phyloP scores from a whole-genome alignment of 2,888 invertebrate genomes.

The Phaedon cochleariae region DNA sequence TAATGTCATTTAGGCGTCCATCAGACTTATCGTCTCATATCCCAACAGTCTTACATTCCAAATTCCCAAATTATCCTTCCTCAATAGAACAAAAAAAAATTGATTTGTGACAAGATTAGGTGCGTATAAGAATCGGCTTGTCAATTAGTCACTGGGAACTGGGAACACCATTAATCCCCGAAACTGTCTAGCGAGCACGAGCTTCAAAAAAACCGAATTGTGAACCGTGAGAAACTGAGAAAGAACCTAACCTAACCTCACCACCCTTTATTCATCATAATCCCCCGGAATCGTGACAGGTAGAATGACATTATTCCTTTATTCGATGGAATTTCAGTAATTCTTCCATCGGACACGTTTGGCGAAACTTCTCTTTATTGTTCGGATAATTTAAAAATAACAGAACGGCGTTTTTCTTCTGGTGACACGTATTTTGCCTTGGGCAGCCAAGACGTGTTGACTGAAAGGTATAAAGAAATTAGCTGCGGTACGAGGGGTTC shows the following conservation, averaged over 20 bases:
- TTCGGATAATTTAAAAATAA: constrained; percentile 17
- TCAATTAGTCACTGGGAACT: constrained; percentile 19
- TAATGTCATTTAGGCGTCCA: no score
- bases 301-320: constrained; percentile 30
- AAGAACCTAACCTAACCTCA: constrained; percentile 23
- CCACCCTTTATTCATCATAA: constrained; percentile 29
- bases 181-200: constrained; percentile 32
- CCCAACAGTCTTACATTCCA: no score
- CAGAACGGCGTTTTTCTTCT: constrained; percentile 5
- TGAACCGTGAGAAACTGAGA: constrained; percentile 35
- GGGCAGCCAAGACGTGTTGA: not conserved
- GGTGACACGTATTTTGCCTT: constrained; percentile 10
- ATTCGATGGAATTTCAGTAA: constrained; percentile 13
- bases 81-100: no score
- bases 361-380: constrained; percentile 7
- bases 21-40: no score
- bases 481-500: constrained; percentile 8
- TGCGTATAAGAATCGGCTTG: constrained; percentile 18
- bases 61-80: no score
- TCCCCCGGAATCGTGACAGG: constrained; percentile 31
- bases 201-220: constrained; percentile 17
- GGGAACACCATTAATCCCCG: constrained; percentile 26
- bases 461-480: constrained; percentile 10
- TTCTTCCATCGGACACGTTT: constrained; percentile 7
- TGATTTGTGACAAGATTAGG: constrained; percentile 16